Evolutionary conservation across 2,113 vertebrate species (phyloP), one percentile per base, ranked within the genome.

Genomic region (Osmerus mordax): DNA sequence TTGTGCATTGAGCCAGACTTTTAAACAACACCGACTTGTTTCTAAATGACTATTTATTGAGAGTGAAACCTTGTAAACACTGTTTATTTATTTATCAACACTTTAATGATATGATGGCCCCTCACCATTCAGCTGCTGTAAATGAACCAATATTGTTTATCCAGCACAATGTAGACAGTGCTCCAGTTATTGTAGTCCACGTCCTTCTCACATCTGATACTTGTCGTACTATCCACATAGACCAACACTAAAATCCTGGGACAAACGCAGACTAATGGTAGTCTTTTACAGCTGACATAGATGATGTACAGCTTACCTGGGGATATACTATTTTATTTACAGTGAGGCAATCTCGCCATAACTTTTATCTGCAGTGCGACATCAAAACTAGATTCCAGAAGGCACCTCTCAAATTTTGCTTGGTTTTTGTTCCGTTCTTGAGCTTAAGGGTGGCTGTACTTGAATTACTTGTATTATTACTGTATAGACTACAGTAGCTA

Each of bases 301-400:
- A 86, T 87, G 85, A 89, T 82, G 53, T 83, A 87, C 62, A 79
- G 75, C 75, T 81, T 55, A 84, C 80, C 86, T 71, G 80, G 73
- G 83, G 80, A 80, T 79, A 88, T 72, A 52, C 60, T 25, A 36
- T 21, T 32, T 25, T 11, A 64, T 54, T 69, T 62, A 74, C 56
- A 74, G 59, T 75, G 81, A 82, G 79, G 69, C 64, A 75, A 61
- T 71, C 54, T 21, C 36, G 58, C 32, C 21, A 69, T 68, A 62
- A 56, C 5, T 8, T 67, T 71, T 79, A 62, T 82, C 70, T 69
- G 69, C 76, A 69, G 66, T 41, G 60, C 74, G 60, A 79, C 68
- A 69, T 70, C 51, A 67, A 78, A 82, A 82, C 73, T 80, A 41
- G 63, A 75, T 55, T 62, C 68, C 52, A 58, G 72, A 65, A 32